These are phyloP conservation scores for Nanorana parkeri DNA, from an alignment of 2,113 vertebrate genomes.

Conservation along the genomic window DNA sequence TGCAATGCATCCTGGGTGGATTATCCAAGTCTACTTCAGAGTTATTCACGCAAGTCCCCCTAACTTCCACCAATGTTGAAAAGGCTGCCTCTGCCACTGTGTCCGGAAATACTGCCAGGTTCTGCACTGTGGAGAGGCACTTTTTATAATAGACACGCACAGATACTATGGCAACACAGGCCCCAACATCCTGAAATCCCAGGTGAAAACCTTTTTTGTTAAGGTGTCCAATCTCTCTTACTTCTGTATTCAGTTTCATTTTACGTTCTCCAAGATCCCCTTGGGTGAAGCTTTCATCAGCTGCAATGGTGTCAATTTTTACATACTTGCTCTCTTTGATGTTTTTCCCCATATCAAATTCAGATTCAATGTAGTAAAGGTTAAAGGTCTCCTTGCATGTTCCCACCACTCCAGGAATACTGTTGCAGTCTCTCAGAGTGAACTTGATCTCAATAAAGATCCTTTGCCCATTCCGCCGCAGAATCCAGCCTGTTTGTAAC, in stretches of 20 bases:
- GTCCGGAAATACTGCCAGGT: constrained; percentile 89
- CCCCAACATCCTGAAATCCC: constrained; percentile 95
- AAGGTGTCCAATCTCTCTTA: constrained; percentile 92
- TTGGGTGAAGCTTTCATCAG: constrained; percentile 97
- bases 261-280: constrained; percentile 94
- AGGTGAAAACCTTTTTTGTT: constrained; percentile 91
- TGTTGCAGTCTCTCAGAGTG: constrained; percentile 95
- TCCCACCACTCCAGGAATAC: constrained; percentile 89
- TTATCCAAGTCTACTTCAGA: constrained; percentile 87
- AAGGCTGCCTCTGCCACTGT: constrained; percentile 90
- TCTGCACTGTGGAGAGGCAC: constrained; percentile 86
- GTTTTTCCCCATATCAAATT: constrained; percentile 79
- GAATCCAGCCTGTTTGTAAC: constrained; percentile 94
- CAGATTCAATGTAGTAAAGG: constrained; percentile 87
- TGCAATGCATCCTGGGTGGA: constrained; percentile 95
- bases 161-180: constrained; percentile 92
- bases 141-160: constrained; percentile 96
- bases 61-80: constrained; percentile 91
- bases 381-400: constrained; percentile 99
- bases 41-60: constrained; percentile 88
- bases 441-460: constrained; percentile 98
- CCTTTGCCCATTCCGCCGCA: constrained; percentile 84
- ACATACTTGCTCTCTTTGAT: constrained; percentile 79
- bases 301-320: constrained; percentile 95
- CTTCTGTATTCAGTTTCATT: constrained; percentile 98